phyloP scores from a whole-genome alignment of 2,797 vertebrate genomes.

The Poeciliopsis gracilis region DNA sequence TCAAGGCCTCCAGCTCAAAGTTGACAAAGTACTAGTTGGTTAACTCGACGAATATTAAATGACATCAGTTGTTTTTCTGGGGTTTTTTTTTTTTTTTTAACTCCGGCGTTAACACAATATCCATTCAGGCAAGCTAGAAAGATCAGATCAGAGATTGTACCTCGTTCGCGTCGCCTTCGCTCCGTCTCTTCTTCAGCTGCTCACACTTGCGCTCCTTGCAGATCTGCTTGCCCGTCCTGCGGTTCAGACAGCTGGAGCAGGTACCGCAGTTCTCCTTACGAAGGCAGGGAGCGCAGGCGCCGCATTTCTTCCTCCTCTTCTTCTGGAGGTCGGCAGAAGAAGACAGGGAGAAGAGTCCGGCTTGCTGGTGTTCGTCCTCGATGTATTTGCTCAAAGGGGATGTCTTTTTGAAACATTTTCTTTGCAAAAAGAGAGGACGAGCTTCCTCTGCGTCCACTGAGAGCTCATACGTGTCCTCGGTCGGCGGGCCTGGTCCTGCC shows the following conservation, averaged over 20 bases:
- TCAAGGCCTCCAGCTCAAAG: neutral
- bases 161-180: slow-evolving; percentile 53
- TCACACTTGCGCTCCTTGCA: slow-evolving; percentile 92
- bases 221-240: slow-evolving; percentile 89
- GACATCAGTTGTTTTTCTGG: neutral
- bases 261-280: slow-evolving; percentile 85
- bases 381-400: slow-evolving; percentile 80
- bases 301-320: slow-evolving; percentile 88
- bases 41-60: neutral
- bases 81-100: neutral
- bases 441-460: slow-evolving; percentile 65
- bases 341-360: slow-evolving; percentile 72
- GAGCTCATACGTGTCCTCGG: slow-evolving; percentile 66
- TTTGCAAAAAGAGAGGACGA: slow-evolving; percentile 50
- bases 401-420: slow-evolving; percentile 51
- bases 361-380: slow-evolving; percentile 78
- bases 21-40: neutral
- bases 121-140: neutral
- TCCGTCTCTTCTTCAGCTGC: slow-evolving; percentile 83
- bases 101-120: neutral
- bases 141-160: neutral
- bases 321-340: slow-evolving; percentile 57
- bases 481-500: slow-evolving; percentile 39
- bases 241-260: slow-evolving; percentile 88
- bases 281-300: slow-evolving; percentile 84